A percentile compares a stretch with the other conserved stretches of the same genome.
Conservation (phyloP, 2,797 vertebrate species). For the Pempheris klunzingeri region DNA sequence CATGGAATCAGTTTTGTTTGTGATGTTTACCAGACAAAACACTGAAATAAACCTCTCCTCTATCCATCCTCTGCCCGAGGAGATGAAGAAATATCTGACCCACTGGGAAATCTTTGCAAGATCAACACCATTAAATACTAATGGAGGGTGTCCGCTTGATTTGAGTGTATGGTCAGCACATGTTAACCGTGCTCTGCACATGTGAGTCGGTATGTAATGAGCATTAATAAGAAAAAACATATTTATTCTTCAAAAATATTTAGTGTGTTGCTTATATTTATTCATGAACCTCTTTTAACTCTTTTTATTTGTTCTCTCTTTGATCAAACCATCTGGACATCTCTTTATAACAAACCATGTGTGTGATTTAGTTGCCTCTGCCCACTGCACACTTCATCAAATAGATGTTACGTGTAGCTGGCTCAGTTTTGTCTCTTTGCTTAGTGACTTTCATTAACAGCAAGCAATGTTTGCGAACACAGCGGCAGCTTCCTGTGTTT, state of each 20-base stretch:
- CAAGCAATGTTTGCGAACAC: constrained; percentile 39
- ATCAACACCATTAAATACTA: constrained; percentile 73
- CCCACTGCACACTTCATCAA: constrained; percentile 28
- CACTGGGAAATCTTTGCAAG: constrained; percentile 69
- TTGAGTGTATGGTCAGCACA: constrained; percentile 21
- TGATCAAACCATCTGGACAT: constrained; percentile 25
- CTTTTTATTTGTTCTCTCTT: background rate
- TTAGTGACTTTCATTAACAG: constrained; percentile 49
- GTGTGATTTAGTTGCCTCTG: constrained; percentile 39
- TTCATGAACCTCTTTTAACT: constrained; percentile 27
- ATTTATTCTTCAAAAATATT: constrained; percentile 8
- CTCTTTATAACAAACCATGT: constrained; percentile 8
- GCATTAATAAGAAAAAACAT: constrained; percentile 24
- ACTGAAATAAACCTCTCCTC: constrained; percentile 41
- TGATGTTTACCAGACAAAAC: constrained; percentile 71
- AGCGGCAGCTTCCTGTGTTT: constrained; percentile 33
- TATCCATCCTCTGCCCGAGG: constrained; percentile 52
- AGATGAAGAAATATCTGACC: constrained; percentile 60
- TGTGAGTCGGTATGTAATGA: constrained; percentile 41
- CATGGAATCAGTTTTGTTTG: constrained; percentile 59
- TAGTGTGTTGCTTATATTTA: constrained; percentile 22
- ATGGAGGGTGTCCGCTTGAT: constrained; percentile 43
- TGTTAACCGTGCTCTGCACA: constrained; percentile 28
- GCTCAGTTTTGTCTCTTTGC: constrained; percentile 47
- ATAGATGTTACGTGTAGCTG: constrained; percentile 41